These are phyloP conservation scores for Phymanthus crucifer DNA, from an alignment of 92 coral and sea anemone genomes.

Conservation along the genomic window DNA sequence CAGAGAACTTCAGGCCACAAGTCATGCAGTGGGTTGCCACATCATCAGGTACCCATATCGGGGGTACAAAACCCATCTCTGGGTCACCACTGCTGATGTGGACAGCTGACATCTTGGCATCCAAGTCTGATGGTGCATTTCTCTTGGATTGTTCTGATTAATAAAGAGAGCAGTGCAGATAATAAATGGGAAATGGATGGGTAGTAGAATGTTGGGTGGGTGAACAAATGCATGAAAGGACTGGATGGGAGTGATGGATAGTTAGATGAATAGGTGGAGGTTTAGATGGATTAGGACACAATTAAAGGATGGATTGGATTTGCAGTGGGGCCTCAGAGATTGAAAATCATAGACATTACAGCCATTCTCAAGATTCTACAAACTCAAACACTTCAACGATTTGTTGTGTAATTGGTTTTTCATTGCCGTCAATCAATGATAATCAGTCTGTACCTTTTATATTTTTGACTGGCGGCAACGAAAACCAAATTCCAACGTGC, in stretches of 20 bases:
- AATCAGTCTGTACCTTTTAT: too few relatives aligned
- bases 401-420: too few relatives aligned
- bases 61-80: slow-evolving; percentile 87
- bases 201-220: background rate
- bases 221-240: background rate
- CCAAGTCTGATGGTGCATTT: background rate
- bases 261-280: background rate
- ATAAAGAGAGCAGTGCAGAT: background rate
- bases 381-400: too few relatives aligned
- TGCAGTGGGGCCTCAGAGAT: background rate
- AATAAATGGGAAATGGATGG: background rate
- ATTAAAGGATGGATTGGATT: background rate
- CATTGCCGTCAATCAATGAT: too few relatives aligned
- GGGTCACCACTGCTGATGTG: slow-evolving; percentile 82
- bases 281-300: background rate
- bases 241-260: background rate
- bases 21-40: slow-evolving; percentile 90
- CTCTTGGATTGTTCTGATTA: background rate
- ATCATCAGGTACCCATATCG: slow-evolving; percentile 94
- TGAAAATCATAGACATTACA: background rate
- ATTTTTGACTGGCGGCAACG: too few relatives aligned
- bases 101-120: slow-evolving; percentile 26
- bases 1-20: slow-evolving; percentile 81
- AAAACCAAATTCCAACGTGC: too few relatives aligned
- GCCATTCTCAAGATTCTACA: too few relatives aligned